Base-by-base conservation (phyloP, 1,140 invertebrate genomes). In the Trichonephila clavata region DNA sequence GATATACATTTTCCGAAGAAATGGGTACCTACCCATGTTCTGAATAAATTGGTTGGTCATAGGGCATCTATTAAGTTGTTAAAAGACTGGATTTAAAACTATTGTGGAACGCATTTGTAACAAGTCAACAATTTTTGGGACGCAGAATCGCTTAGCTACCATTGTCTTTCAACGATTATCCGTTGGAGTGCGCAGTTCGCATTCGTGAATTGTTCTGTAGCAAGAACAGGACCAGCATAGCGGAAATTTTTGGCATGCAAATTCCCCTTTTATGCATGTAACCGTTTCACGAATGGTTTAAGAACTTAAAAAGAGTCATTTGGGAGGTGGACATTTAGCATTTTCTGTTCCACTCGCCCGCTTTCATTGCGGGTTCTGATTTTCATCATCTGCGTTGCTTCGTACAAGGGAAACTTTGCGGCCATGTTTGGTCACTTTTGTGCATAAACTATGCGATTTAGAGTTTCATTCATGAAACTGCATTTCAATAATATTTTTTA, bases 241-340 rank as follows among this genome's bases (percentile, higher is more conserved):
- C 65, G 27, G 68, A 77, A 77, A 77, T 77, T 32, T 61, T 32
- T 14, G 27, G 27, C 71, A 77, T 77, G 71, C 71, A 77, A 77
- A 77, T 77, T 77, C 71, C 71, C 71, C 71, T 16, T 77, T 77
- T 77, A 32, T 77, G 71, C 71, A 20, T 77, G 71, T 77, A 77
- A 77, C 71, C 71, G 32, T 77, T 77, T 77, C 71, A 77, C 71
- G 71, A 77, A 77, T 77, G 71, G 71, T 77, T 77, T 77, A 77
- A 77, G 71, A 77, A 77, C 71, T 77, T 77, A 77, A 77, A 77
- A 77, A 77, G 71, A 77, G 71, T 77, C 71, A 77, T 77, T 77
- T 77, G 71, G 14, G 18, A 32, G 71, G 71, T 20, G 71, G 71
- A 32, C 71, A 77, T 77, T 77, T 77, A 77, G 71, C 71, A 77